These are phyloP conservation scores for Chlamydotis undulata DNA, from an alignment of 2,113 vertebrate genomes.

Conservation along the genomic window DNA sequence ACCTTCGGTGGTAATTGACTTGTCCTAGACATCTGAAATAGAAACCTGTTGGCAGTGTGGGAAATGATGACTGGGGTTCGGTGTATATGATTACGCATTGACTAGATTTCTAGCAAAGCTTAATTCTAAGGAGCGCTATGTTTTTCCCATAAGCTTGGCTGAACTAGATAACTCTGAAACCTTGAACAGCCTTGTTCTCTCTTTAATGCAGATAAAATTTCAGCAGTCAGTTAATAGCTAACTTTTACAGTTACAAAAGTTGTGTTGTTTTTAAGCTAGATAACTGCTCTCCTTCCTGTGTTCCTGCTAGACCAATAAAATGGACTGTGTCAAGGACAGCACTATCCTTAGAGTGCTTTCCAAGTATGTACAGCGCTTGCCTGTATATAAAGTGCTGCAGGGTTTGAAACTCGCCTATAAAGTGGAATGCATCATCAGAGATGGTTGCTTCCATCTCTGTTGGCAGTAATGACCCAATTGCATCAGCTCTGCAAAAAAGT, in stretches of 20 bases:
- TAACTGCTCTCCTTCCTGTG: neutral
- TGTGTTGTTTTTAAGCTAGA: neutral
- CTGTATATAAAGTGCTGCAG: neutral
- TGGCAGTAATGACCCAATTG: neutral
- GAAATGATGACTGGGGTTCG: neutral
- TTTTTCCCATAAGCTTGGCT: neutral
- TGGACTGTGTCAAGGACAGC: neutral
- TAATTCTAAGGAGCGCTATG: neutral
- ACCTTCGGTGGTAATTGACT: neutral
- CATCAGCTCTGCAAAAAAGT: neutral
- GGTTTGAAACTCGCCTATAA: neutral
- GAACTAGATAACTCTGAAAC: neutral
- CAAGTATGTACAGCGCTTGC: neutral
- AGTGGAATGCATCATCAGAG: fast-evolving
- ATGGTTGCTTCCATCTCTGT: neutral
- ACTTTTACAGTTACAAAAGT: neutral
- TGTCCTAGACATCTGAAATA: neutral
- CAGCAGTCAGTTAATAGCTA: neutral
- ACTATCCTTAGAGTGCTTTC: neutral
- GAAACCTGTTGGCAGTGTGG: neutral
- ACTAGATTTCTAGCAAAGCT: neutral
- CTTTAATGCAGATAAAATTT: neutral
- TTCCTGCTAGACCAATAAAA: neutral
- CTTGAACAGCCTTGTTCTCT: neutral
- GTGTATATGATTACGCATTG: neutral